Percentiles rank a stretch among this genome's conserved stretches.
phyloP scores from a whole-genome alignment of 1,140 invertebrate genomes.

The Yoshiicerus persimilis region DNA sequence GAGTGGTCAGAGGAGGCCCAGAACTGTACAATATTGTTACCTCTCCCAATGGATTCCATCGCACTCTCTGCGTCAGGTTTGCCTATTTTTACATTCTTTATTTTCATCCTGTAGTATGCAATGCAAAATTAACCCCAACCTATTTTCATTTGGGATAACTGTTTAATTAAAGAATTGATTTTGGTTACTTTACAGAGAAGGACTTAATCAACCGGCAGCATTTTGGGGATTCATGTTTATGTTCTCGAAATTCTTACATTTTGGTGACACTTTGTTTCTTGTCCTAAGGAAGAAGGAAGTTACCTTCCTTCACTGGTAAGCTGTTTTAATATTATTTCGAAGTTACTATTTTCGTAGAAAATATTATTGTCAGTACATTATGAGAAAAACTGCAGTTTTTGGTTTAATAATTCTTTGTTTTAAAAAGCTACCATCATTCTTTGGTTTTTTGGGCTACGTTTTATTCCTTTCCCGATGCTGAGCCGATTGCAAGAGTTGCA shows the following conservation, averaged over 20 bases:
- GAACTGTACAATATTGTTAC: conserved; percentile 83
- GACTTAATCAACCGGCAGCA: neutral
- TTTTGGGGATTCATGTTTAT: conserved; percentile 27
- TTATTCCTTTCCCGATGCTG: neutral
- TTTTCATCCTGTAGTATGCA: too few species aligned
- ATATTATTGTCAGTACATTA: neutral
- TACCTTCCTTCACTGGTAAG: conserved; percentile 38
- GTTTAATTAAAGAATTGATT: neutral
- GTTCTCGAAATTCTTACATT: conserved; percentile 36
- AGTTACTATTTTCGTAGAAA: neutral
- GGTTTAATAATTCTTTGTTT: neutral
- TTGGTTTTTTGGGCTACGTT: neutral
- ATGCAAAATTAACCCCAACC: too few species aligned
- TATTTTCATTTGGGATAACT: neutral
- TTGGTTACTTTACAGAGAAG: neutral
- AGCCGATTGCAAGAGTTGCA: neutral
- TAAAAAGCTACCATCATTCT: neutral
- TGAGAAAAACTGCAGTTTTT: neutral
- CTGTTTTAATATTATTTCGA: neutral
- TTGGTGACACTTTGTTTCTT: conserved; percentile 38
- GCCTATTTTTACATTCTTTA: neutral
- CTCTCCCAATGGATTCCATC: conserved; percentile 80
- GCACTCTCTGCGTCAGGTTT: conserved; percentile 83
- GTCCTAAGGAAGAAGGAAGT: conserved; percentile 28
- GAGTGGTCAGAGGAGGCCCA: conserved; percentile 79